These are phyloP conservation scores for Geodia barretti DNA, from an alignment of 37 sponge, comb jelly and placozoan species.

Conservation along the genomic window DNA sequence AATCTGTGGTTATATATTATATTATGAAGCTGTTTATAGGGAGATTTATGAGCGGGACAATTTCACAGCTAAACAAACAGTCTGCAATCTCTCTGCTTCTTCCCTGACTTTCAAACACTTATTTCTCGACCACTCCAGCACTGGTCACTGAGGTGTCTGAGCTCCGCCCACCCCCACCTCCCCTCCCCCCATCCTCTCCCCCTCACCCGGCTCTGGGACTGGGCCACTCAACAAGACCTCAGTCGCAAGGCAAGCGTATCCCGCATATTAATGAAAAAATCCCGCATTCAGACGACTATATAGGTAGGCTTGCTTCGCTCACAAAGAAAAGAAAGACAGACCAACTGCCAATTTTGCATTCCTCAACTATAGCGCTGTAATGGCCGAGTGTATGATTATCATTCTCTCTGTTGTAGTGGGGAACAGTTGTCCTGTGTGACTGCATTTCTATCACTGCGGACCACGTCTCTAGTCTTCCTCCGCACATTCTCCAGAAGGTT, in stretches of 20 bases:
- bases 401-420: neutral
- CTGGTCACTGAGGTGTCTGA: neutral
- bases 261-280: too few relatives aligned
- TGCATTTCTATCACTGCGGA: neutral
- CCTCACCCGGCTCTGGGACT: neutral
- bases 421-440: neutral
- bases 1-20: too few relatives aligned
- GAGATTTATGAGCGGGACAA: too few relatives aligned
- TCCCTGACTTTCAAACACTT: neutral
- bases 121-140: conserved; percentile 13
- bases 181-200: neutral
- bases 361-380: too few relatives aligned
- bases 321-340: too few relatives aligned
- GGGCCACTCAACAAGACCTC: neutral
- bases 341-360: too few relatives aligned
- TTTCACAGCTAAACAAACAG: neutral
- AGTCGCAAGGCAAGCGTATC: neutral
- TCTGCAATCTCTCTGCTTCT: neutral
- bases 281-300: neutral
- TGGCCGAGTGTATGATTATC: too few relatives aligned
- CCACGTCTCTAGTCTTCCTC: neutral
- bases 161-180: conserved; percentile 2
- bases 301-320: too few relatives aligned
- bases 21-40: too few relatives aligned
- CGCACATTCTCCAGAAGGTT: neutral